These are phyloP conservation scores for Tyrannus savana DNA, from an alignment of 2,113 vertebrate species.

Conservation along the genomic window DNA sequence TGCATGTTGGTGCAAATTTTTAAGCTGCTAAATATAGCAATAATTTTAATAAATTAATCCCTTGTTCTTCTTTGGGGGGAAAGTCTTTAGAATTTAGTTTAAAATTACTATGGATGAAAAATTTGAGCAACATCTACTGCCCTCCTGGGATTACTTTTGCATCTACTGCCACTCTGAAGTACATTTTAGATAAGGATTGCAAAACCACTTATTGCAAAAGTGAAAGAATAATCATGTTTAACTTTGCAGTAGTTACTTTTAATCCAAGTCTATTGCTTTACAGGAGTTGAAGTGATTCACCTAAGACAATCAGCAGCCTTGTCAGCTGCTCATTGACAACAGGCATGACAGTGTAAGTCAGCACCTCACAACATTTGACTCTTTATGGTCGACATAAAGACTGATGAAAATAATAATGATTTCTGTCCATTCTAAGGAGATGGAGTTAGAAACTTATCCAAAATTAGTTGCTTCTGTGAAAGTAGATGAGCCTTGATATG, in stretches of 20 bases:
- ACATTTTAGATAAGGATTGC: background rate
- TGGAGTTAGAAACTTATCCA: background rate
- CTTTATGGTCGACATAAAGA: background rate
- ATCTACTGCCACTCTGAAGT: background rate
- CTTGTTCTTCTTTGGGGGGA: background rate
- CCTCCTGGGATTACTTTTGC: background rate
- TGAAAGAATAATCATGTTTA: background rate
- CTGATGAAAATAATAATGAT: background rate
- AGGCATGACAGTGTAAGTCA: background rate
- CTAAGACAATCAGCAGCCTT: background rate
- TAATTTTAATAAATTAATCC: conserved; percentile 63
- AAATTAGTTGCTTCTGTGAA: background rate
- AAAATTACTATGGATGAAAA: background rate
- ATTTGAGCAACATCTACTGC: background rate
- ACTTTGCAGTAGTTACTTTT: background rate
- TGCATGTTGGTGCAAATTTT: conserved; percentile 10
- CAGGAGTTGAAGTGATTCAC: background rate
- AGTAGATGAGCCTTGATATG: background rate
- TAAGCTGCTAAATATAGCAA: conserved; percentile 66
- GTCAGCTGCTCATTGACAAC: background rate
- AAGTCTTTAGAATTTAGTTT: background rate
- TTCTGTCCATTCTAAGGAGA: background rate
- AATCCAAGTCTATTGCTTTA: background rate
- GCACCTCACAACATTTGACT: background rate
- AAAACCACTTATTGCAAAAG: background rate